Base-by-base conservation (phyloP, 2,888 invertebrate species). In the Agrochola circellaris region DNA sequence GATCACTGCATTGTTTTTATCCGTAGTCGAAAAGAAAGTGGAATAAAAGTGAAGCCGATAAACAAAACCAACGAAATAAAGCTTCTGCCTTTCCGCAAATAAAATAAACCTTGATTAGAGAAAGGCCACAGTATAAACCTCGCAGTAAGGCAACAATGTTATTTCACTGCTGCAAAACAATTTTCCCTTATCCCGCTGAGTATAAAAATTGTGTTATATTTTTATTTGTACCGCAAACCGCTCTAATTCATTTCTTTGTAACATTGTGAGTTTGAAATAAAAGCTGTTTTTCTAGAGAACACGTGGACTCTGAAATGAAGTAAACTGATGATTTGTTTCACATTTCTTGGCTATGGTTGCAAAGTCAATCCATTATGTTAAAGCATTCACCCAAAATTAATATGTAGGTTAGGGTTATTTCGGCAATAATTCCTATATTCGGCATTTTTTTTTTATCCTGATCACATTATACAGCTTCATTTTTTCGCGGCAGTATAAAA, bases 171-270 rank as follows among this genome's bases (percentile, higher is more conserved):
- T 69, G 68, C 75, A 68, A 79, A 76, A 79, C 77, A 82, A 84
- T 86, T 81, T 86, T 77, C 82, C 77, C 61, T 69, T 70, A 82
- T 79, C 72, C 76, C 75, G 64, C 71, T 1, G 30, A 79, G 77
- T 76, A 79, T 81, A 83, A 83, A 87, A 85, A 79, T 17, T 70
- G 45, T 58, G 51, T 66, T 72, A 60, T 68, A 56, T 75, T 77
- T 73, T 62, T 69, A 77, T 81, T 82, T 71, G 61, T 38, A 56
- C 71, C 73, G 67, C 73, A 68, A 73, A 77, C 82, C 75, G 67
- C 56, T 70, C 67, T 86, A 68, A 80, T 86, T 82, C 58, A 74
- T 80, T 82, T 77, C 75, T 66, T 73, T 62, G 61, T 62, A 45
- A 60, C 71, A 56, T 45, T 64, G n/a, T 51, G 38, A 54, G 7